phyloP scores from a whole-genome alignment of 2,888 invertebrate genomes.

The Chymomyza fuscimana region DNA sequence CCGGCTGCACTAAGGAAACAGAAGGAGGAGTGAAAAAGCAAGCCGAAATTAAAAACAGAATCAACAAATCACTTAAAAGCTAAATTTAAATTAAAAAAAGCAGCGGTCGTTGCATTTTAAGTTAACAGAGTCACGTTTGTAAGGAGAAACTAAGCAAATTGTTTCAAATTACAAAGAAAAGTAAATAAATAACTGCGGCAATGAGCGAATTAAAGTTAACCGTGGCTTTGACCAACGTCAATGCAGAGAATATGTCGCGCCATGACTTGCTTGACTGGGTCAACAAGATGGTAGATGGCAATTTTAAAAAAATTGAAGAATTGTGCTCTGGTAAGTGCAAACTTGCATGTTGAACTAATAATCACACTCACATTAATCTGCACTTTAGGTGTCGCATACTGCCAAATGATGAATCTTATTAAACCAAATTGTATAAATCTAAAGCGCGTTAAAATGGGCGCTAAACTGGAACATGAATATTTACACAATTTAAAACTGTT shows the following conservation, averaged over 20 bases:
- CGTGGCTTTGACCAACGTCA: constrained; percentile 60
- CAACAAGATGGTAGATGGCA: constrained; percentile 94
- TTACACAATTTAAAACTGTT: constrained; percentile 99
- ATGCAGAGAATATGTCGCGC: constrained; percentile 94
- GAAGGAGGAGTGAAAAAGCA: background rate
- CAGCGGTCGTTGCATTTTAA: no score
- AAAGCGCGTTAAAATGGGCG: constrained; percentile 96
- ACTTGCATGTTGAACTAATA: no score
- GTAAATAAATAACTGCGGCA: background rate
- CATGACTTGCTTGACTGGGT: constrained; percentile 99
- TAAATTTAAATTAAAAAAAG: background rate
- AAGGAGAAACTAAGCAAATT: background rate
- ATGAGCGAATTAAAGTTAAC: constrained; percentile 61
- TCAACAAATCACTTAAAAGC: background rate
- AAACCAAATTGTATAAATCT: constrained; percentile 92
- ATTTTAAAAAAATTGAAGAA: constrained; percentile 97
- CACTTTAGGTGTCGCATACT: constrained; percentile 95
- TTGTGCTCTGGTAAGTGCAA: constrained; percentile 85
- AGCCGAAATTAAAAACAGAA: background rate
- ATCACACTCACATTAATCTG: no score
- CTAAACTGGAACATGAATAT: constrained; percentile 98
- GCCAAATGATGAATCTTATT: constrained; percentile 99
- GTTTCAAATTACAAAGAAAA: background rate
- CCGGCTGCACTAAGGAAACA: background rate
- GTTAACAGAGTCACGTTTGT: background rate